phyloP scores from a whole-genome alignment of 2,888 invertebrate genomes.

The Agrochola lychnidis region DNA sequence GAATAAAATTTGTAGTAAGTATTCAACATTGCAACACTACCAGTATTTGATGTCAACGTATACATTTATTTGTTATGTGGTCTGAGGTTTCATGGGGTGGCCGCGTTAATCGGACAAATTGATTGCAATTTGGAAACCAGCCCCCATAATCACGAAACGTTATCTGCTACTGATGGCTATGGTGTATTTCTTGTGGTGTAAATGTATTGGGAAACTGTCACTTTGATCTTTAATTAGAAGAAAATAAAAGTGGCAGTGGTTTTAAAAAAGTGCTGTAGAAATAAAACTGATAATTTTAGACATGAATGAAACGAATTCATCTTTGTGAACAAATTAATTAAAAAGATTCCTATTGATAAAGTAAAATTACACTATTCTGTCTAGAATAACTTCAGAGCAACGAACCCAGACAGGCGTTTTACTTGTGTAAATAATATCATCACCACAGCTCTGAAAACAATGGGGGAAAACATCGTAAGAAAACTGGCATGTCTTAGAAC shows the following conservation, averaged over 20 bases:
- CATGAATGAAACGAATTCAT: too few species aligned
- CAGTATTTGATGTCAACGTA: slow-evolving; percentile 32
- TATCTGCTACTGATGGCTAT: slow-evolving; percentile 54
- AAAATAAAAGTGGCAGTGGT: background rate
- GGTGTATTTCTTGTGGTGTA: slow-evolving; percentile 40
- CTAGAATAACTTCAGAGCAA: background rate
- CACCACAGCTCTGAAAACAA: too few species aligned
- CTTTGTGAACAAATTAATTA: too few species aligned
- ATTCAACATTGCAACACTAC: slow-evolving; percentile 3
- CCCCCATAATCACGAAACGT: slow-evolving; percentile 60
- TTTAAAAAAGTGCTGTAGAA: background rate
- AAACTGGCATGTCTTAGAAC: too few species aligned
- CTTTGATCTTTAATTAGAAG: slow-evolving; percentile 8
- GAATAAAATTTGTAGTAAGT: background rate
- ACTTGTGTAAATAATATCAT: too few species aligned
- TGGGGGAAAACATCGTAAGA: too few species aligned
- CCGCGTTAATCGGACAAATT: slow-evolving; percentile 59
- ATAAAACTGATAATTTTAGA: background rate
- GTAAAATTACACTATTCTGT: background rate
- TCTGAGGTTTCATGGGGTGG: slow-evolving; percentile 60
- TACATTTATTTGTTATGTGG: slow-evolving; percentile 49
- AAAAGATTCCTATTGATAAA: too few species aligned
- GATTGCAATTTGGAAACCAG: slow-evolving; percentile 62
- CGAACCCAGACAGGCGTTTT: too few species aligned
- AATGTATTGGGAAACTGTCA: background rate